phyloP scores from a whole-genome alignment of 1,140 invertebrate genomes.

The Lepeophtheirus salmonis region DNA sequence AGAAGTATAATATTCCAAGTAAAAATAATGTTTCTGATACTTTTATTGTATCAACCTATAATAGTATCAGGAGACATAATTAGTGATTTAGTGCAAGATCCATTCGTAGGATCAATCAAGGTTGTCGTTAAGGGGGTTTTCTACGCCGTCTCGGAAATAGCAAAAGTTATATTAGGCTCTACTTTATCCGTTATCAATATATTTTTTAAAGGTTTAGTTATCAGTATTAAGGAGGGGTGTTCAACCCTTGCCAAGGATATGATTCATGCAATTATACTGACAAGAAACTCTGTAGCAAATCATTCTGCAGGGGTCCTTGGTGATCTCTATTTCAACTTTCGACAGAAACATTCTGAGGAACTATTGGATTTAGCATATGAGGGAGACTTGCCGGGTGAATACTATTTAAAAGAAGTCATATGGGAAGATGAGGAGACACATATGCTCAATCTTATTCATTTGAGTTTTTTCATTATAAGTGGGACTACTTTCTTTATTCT shows the following conservation, averaged over 20 bases:
- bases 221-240: background rate
- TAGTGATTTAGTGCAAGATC: background rate
- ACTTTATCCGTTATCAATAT: background rate
- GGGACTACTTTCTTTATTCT: background rate
- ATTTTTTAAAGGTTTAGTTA: background rate
- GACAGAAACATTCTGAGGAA: background rate
- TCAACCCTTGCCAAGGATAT: background rate
- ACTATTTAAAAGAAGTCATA: background rate
- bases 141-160: background rate
- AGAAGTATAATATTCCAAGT: too few species aligned
- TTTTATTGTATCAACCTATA: too few species aligned
- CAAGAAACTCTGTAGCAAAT: background rate
- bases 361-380: background rate
- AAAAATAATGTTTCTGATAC: too few species aligned
- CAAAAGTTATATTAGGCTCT: background rate
- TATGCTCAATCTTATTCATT: background rate
- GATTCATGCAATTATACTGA: background rate
- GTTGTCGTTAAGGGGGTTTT: background rate
- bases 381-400: background rate
- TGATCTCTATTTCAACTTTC: background rate
- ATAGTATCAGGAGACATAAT: too few species aligned
- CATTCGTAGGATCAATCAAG: background rate
- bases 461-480: background rate
- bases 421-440: background rate
- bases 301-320: background rate